These are phyloP conservation scores for Lycaena phlaeas DNA, from an alignment of 2,888 invertebrate genomes.

Conservation along the genomic window DNA sequence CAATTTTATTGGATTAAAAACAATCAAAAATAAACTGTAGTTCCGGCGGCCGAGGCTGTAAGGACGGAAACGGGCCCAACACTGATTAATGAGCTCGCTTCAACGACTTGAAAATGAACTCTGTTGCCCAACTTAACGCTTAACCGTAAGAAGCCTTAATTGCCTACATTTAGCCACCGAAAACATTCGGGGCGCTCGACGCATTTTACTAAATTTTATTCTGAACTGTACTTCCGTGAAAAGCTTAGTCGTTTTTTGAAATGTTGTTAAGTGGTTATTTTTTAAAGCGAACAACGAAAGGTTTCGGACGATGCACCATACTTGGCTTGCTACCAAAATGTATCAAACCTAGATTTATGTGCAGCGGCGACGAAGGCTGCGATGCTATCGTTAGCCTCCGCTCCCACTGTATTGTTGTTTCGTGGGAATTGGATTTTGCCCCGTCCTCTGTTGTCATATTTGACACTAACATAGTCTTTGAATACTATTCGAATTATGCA, in stretches of 20 bases:
- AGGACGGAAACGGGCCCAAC: constrained; percentile 43
- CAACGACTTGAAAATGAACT: constrained; percentile 59
- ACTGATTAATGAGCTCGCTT: constrained; percentile 59
- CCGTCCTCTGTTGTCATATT: constrained; percentile 27
- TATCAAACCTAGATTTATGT: constrained; percentile 70
- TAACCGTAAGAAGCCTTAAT: constrained; percentile 43
- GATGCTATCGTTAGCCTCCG: constrained; percentile 49
- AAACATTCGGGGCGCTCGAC: constrained; percentile 14
- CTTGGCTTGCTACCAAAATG: constrained; percentile 69
- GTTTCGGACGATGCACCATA: constrained; percentile 21
- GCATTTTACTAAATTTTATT: background rate
- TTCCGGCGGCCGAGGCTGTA: constrained; percentile 40
- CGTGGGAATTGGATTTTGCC: constrained; percentile 45
- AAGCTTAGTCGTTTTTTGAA: background rate
- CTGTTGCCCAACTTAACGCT: constrained; percentile 57
- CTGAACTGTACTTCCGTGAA: background rate
- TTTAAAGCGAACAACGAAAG: constrained; percentile 16
- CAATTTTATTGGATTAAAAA: constrained; percentile 67
- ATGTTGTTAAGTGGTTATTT: constrained; percentile 14
- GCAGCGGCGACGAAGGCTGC: constrained; percentile 53
- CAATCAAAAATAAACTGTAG: constrained; percentile 63
- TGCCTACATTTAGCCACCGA: constrained; percentile 37
- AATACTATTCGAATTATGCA: constrained; percentile 8
- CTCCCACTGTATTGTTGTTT: constrained; percentile 35
- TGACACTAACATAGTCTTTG: constrained; percentile 23